Conservation (phyloP, 2,888 invertebrate species). For the Apodemia zela region DNA sequence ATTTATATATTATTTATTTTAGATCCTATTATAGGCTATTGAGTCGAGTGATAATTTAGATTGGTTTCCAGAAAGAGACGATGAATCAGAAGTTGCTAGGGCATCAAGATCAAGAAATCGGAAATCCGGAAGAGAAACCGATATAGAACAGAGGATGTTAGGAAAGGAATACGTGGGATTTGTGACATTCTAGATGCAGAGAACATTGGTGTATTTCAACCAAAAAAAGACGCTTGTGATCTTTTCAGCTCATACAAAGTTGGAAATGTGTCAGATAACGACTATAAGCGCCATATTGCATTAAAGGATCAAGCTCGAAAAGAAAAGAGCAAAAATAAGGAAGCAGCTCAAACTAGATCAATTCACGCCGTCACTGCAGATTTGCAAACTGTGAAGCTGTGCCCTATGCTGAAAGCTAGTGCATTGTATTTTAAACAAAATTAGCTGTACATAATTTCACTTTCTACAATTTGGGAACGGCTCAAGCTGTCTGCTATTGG, state of each 20-base stretch:
- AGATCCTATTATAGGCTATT: too few species aligned
- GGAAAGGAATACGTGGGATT: neutral
- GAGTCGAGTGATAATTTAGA: neutral
- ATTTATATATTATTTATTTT: too few species aligned
- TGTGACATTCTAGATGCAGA: slow-evolving; percentile 29
- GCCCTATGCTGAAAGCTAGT: slow-evolving; percentile 36
- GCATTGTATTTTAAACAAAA: slow-evolving; percentile 41
- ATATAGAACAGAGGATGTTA: neutral
- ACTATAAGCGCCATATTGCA: slow-evolving; percentile 26
- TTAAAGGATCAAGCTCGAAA: slow-evolving; percentile 32
- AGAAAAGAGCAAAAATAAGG: slow-evolving; percentile 32
- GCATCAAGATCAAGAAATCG: neutral
- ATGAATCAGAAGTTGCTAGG: neutral
- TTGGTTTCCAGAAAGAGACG: neutral
- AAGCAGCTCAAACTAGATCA: slow-evolving; percentile 31
- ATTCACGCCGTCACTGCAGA: slow-evolving; percentile 34
- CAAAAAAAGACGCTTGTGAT: slow-evolving; percentile 25
- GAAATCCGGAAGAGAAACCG: neutral
- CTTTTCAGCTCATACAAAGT: slow-evolving; percentile 32
- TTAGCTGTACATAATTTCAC: slow-evolving; percentile 39
- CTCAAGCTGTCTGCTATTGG: slow-evolving; percentile 36
- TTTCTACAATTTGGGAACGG: slow-evolving; percentile 33
- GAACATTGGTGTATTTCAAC: slow-evolving; percentile 36
- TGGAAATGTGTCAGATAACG: slow-evolving; percentile 27
- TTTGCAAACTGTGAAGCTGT: slow-evolving; percentile 38